These are phyloP conservation scores for Apis cerana DNA, from an alignment of 1,140 invertebrate genomes.

Conservation along the genomic window DNA sequence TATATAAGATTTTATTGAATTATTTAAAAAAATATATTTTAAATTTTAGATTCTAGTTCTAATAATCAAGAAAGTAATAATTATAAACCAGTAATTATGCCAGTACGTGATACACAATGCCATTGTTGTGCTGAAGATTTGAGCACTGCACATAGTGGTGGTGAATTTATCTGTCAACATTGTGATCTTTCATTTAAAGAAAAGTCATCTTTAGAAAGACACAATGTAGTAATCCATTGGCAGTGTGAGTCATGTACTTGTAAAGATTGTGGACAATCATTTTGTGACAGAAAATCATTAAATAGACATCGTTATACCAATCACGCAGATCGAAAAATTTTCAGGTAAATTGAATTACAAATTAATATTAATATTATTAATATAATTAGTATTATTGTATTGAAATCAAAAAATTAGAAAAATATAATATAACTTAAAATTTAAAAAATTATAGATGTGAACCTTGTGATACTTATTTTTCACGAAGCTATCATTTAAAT, in stretches of 20 bases:
- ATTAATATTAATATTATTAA: too few relatives aligned
- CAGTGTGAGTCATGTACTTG: constrained; percentile 79
- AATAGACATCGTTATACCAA: constrained; percentile 81
- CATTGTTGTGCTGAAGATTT: constrained; percentile 82
- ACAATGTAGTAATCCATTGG: constrained; percentile 80
- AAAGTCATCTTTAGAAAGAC: constrained; percentile 80
- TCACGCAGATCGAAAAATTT: constrained; percentile 72
- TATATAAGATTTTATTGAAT: background rate
- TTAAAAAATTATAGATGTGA: constrained; percentile 80
- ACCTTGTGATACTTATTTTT: constrained; percentile 86
- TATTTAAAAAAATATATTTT: background rate
- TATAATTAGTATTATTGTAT: too few relatives aligned
- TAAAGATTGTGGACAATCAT: constrained; percentile 79
- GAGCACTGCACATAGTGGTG: constrained; percentile 80
- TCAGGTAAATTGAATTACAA: constrained; percentile 59
- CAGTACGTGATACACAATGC: constrained; percentile 77
- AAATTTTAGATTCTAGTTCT: constrained; percentile 53
- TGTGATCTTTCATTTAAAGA: constrained; percentile 81
- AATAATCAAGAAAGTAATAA: constrained; percentile 70
- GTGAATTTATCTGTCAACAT: constrained; percentile 78
- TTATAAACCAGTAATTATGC: constrained; percentile 72
- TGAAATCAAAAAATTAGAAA: constrained; percentile 48
- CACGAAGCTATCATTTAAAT: constrained; percentile 88
- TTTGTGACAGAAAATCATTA: constrained; percentile 80
- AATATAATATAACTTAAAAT: background rate